Evolutionary conservation across 2,113 vertebrate species (phyloP).

Genomic region (Solea senegalensis): DNA sequence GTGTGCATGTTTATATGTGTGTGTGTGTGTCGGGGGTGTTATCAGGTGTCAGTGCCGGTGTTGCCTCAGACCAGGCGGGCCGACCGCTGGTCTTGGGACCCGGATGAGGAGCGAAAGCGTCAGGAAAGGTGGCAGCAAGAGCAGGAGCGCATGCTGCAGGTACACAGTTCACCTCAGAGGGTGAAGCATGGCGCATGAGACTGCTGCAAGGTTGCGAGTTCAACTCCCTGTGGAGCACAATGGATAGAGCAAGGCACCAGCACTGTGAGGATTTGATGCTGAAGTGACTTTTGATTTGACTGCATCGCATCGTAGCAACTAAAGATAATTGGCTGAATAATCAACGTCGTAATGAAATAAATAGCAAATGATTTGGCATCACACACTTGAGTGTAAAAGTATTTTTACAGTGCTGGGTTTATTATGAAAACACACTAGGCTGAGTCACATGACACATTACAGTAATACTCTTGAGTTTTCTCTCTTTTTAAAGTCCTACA

Average conservation of each 20-base stretch:
- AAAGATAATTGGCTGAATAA: no score
- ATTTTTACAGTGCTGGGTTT: no score
- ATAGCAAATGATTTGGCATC: no score
- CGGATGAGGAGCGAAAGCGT: conserved; percentile 94
- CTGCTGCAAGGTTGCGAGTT: conserved; percentile 21
- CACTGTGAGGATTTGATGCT: background rate
- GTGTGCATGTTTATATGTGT: background rate
- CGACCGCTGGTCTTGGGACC: conserved; percentile 95
- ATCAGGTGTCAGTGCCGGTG: conserved; percentile 75
- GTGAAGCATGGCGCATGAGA: conserved; percentile 59
- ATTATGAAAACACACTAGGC: no score
- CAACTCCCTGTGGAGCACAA: background rate
- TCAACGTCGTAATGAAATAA: no score
- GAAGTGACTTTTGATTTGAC: background rate
- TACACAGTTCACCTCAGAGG: conserved; percentile 68
- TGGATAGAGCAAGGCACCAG: background rate
- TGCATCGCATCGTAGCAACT: background rate
- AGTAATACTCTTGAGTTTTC: no score
- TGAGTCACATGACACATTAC: no score
- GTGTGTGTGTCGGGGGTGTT: conserved; percentile 46
- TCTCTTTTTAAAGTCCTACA: no score
- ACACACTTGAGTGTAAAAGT: no score
- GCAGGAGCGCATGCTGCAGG: conserved; percentile 96
- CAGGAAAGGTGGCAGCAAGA: conserved; percentile 97
- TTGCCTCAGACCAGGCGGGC: conserved; percentile 82